Evolutionary conservation across 2,113 vertebrate genomes (phyloP).

Genomic region (Choloepus hoffmanni): DNA sequence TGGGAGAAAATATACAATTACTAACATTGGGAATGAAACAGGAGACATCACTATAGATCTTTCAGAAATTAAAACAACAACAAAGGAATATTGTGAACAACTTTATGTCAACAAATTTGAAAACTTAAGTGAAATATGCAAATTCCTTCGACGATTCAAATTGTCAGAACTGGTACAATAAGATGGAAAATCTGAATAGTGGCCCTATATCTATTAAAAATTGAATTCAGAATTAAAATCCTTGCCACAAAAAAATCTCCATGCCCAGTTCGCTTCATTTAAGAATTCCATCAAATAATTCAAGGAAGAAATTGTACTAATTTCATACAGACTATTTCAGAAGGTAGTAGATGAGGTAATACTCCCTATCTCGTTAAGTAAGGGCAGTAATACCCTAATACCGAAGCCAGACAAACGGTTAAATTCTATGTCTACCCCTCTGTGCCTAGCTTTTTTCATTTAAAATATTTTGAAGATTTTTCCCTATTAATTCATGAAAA

Average conservation of each 20-base stretch:
- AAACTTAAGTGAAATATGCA: neutral
- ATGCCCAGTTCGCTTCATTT: neutral
- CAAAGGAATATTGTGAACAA: neutral
- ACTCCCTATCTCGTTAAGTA: neutral
- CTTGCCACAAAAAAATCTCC: neutral
- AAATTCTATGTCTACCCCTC: neutral
- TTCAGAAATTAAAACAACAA: conserved; percentile 5
- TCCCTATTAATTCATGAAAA: neutral
- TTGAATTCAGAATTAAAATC: conserved; percentile 23
- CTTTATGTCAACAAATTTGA: neutral
- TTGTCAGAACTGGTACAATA: conserved; percentile 14
- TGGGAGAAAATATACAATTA: neutral
- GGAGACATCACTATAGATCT: neutral
- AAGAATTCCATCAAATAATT: neutral
- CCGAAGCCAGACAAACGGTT: neutral
- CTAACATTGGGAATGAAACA: neutral
- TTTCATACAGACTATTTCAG: conserved; percentile 2
- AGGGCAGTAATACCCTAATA: neutral
- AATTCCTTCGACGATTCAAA: conserved; percentile 3
- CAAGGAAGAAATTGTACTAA: neutral
- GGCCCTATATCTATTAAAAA: neutral
- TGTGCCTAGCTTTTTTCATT: neutral
- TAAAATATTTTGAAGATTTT: conserved; percentile 17
- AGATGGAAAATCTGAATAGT: conserved; percentile 25
- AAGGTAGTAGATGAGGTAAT: neutral